Base-by-base conservation (phyloP, 2,888 invertebrate species). In the Alcis repandata region DNA sequence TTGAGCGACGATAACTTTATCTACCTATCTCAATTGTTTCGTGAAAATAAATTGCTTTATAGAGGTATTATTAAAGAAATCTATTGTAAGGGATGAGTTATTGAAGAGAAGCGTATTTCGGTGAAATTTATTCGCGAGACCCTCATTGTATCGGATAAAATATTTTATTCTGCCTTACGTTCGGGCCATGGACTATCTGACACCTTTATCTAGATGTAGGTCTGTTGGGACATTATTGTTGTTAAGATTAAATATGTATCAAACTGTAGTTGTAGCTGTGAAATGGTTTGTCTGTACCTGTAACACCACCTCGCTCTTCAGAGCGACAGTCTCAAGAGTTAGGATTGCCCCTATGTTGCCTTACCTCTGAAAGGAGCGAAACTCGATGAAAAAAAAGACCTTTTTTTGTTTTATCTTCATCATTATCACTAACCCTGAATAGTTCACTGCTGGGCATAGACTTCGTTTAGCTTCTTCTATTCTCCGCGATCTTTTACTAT, bases 141-240 rank as follows among this genome's bases (percentile, higher is more conserved):
- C 68, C 68, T 54, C 62, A 70, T 70, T 70, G 66, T 68, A 67
- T 63, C 61, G 66, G 68, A 67, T 67, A 36, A 64, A 67, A 67
- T 67, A 65, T 57, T 68, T 64, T 67, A 67, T 68, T 70, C 56
- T 43, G 45, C 27, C 58, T 43, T 48, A 56, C 57, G 40, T 57
- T 63, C 45, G 60, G 57, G 60, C 54, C 59, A 65, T 45, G 51
- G 32, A 33, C 40, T 65, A 51, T 60, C 57, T 53, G 57, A 57
- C 45, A 66, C 51, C 51, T 51, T 56, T 57, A 56, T 65, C 65
- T 51, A 60, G 60, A 60, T 45, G 59, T 59, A 54, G 51, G 20
- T 20, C 41, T 20, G 1, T 32, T 19, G 27, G 22, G 32, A 9
- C 13, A 22, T 27, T 17, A 43, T 49, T 54, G 54, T 54, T 20